phyloP scores from a whole-genome alignment of 2,888 invertebrate genomes.

The Diaphora mendica region DNA sequence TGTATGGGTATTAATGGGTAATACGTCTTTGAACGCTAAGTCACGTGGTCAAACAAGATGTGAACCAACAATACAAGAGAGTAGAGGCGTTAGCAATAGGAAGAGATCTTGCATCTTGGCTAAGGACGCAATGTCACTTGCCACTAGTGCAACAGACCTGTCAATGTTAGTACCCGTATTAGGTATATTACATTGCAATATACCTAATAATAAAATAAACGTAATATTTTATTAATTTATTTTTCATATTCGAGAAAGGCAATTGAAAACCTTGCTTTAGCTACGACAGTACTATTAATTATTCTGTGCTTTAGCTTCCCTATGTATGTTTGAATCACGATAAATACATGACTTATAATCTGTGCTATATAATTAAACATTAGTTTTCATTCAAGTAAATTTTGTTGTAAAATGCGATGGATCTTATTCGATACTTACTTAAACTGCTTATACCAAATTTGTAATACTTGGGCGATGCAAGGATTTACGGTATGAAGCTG shows the following conservation, averaged over 20 bases:
- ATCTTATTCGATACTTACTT: constrained; percentile 76
- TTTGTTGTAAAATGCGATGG: neutral
- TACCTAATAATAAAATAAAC: too few relatives aligned
- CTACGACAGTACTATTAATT: too few relatives aligned
- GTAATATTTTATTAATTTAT: too few relatives aligned
- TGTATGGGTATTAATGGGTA: too few relatives aligned
- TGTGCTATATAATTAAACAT: neutral
- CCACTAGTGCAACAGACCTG: neutral
- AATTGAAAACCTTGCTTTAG: too few relatives aligned
- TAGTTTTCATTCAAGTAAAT: neutral
- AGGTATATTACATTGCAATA: too few relatives aligned
- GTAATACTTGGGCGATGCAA: constrained; percentile 92
- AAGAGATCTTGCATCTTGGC: too few relatives aligned
- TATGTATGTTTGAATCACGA: neutral
- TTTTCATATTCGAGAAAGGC: neutral
- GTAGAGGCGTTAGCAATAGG: too few relatives aligned
- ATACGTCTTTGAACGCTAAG: too few relatives aligned
- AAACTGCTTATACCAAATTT: constrained; percentile 93
- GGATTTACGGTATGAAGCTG: constrained; percentile 92
- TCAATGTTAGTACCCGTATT: neutral
- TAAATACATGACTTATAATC: neutral
- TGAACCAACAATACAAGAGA: too few relatives aligned
- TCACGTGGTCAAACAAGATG: too few relatives aligned
- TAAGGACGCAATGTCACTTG: too few relatives aligned
- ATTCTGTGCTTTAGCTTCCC: neutral